Conservation (phyloP, 2,888 invertebrate genomes). For the Conchocele bisecta region DNA sequence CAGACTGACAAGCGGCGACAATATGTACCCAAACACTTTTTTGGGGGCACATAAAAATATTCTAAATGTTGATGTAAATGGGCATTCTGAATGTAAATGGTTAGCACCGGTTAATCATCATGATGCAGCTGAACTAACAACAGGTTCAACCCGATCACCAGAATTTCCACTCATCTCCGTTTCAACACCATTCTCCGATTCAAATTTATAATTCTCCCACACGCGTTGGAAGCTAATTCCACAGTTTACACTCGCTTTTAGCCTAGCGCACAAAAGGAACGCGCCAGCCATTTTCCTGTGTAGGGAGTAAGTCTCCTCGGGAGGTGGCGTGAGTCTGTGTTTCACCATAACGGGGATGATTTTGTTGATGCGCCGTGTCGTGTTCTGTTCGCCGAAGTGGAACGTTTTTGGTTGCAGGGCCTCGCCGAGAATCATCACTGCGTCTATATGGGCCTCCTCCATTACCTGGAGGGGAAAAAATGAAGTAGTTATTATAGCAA, state of each 20-base stretch:
- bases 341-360: constrained; percentile 96
- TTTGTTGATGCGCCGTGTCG: constrained; percentile 89
- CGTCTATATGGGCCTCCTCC: constrained; percentile 97
- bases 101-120: too few relatives aligned
- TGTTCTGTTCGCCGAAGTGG: constrained; percentile 94
- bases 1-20: too few relatives aligned
- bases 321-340: constrained; percentile 97
- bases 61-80: too few relatives aligned
- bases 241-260: constrained; percentile 92
- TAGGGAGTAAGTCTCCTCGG: constrained; percentile 98
- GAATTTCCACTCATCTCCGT: too few relatives aligned
- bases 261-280: constrained; percentile 94
- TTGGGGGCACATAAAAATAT: too few relatives aligned
- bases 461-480: constrained; percentile 86
- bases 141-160: too few relatives aligned
- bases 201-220: constrained; percentile 86
- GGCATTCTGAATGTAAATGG: too few relatives aligned
- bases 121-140: too few relatives aligned
- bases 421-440: constrained; percentile 98
- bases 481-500: neutral
- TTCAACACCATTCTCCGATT: constrained; percentile 18
- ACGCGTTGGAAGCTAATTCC: constrained; percentile 92
- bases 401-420: constrained; percentile 90
- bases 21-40: too few relatives aligned
- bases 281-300: constrained; percentile 98